A percentile compares a stretch with the other conserved stretches of the same genome.
Evolutionary conservation across 2,797 vertebrate species (phyloP).

Genomic region (Melanotaenia pygmaea): DNA sequence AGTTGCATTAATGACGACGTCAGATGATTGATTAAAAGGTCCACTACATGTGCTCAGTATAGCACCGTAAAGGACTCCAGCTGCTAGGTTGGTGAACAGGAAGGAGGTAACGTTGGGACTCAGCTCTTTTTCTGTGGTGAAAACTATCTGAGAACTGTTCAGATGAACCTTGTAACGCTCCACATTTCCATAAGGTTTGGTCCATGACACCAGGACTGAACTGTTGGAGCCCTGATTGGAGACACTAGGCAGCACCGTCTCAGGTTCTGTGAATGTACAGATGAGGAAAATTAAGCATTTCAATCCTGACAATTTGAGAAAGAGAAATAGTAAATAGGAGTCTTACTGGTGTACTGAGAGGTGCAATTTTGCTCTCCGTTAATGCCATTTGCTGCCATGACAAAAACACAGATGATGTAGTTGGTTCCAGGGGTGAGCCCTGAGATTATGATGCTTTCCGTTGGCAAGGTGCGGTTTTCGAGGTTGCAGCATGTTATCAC

Average conservation of each 20-base stretch:
- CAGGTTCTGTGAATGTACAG: conserved; percentile 59
- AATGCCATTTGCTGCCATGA: conserved; percentile 38
- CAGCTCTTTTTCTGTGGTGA: rapidly evolving
- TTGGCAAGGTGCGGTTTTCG: background rate
- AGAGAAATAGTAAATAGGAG: background rate
- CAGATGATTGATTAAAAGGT: conserved; percentile 57
- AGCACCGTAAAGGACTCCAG: conserved; percentile 63
- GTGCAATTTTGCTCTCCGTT: conserved; percentile 38
- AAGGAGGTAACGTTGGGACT: rapidly evolving
- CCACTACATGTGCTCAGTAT: conserved; percentile 65
- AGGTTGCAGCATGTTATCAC: conserved; percentile 23
- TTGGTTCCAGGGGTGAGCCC: conserved; percentile 64
- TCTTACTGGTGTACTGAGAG: conserved; percentile 72
- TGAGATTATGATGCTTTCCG: background rate
- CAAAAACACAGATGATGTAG: conserved; percentile 68
- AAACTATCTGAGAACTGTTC: background rate
- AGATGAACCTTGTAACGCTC: conserved; percentile 47
- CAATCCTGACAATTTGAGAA: background rate
- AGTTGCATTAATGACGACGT: conserved; percentile 62
- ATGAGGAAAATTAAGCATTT: conserved; percentile 5
- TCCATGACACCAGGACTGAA: conserved; percentile 69
- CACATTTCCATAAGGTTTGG: conserved; percentile 54
- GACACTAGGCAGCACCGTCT: conserved; percentile 42
- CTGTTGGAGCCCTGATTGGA: conserved; percentile 58
- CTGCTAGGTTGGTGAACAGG: conserved; percentile 52